Percentiles rank a stretch among this genome's conserved stretches.
Evolutionary conservation across 2,888 invertebrate species (phyloP).

Genomic region (Coleophora deauratella): DNA sequence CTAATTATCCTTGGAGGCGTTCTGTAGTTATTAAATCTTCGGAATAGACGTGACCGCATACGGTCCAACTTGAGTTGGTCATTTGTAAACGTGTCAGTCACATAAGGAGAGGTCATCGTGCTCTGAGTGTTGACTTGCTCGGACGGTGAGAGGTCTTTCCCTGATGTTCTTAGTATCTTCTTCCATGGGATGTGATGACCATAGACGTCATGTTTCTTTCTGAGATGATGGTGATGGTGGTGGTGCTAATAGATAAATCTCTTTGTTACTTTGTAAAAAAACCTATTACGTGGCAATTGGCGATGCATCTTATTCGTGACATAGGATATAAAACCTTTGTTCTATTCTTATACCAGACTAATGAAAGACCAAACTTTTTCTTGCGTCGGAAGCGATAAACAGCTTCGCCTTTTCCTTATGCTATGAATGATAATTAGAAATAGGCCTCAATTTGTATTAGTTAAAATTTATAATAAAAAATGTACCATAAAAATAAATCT

Average conservation of each 20-base stretch:
- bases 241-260: background rate
- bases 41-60: conserved; percentile 39
- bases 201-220: conserved; percentile 14
- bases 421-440: background rate
- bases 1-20: conserved; percentile 22
- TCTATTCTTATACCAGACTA: too few relatives aligned
- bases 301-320: too few relatives aligned
- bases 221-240: too few relatives aligned
- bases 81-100: too few relatives aligned
- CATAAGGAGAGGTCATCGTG: background rate
- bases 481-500: conserved; percentile 1
- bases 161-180: conserved; percentile 14
- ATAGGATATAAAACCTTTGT: too few relatives aligned
- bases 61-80: conserved; percentile 21
- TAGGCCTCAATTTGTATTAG: background rate
- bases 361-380: too few relatives aligned
- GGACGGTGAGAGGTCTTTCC: too few relatives aligned
- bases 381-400: too few relatives aligned
- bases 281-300: too few relatives aligned
- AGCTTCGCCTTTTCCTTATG: too few relatives aligned
- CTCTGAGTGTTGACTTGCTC: background rate
- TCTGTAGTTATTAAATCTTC: conserved; percentile 18
- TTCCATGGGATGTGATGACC: conserved; percentile 55
- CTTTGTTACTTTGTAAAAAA: background rate
- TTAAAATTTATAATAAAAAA: background rate